Evolutionary conservation across 1,140 invertebrate species (phyloP), one percentile per base, ranked within the genome.

Genomic region (Chionoecetes opilio): DNA sequence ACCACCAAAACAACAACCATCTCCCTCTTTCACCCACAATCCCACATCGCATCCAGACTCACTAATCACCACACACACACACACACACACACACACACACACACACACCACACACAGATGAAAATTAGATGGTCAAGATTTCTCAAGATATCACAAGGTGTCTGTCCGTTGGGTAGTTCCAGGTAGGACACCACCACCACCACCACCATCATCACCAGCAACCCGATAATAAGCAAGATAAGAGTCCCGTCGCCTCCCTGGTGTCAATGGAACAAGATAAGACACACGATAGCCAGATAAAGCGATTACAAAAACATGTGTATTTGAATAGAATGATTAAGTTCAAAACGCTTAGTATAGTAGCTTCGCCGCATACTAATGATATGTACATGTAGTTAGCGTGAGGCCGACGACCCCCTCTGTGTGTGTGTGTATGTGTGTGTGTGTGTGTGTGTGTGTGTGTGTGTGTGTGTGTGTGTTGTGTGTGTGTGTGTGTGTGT

Each of bases 381-480:
- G 63, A n/a, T 8, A n/a, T 75, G 21, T 21, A 2, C 26, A 75
- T n/a, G 21, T 53, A 53, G 0, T 53, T 11, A 53, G 21, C 63
- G 21, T 2, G n/a, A 8, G 63, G 1, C 6, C 21, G 63, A 75
- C n/a, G 63, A 75, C 21, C 63, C 0, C n/a, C 8, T 75, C 5
- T 75, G 63, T 75, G 63, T 75, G 63, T 75, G 63, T 75, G 63
- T 75, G 63, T 75, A 26, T 75, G 63, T 75, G 63, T 75, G 63
- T 75, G 63, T 75, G 53, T 75, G 53, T 75, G 53, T 75, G 53
- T 75, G 53, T 75, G 53, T 75, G 53, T 75, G 53, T 75, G 53
- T 75, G 53, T 75, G 53, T 75, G 9, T 26, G 21, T 75, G 53
- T 75, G 53, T 26, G 53, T 75, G 21, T 75, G 53, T 75, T 46